phyloP scores from a whole-genome alignment of 2,797 vertebrate species.

The Nyctalus aviator region DNA sequence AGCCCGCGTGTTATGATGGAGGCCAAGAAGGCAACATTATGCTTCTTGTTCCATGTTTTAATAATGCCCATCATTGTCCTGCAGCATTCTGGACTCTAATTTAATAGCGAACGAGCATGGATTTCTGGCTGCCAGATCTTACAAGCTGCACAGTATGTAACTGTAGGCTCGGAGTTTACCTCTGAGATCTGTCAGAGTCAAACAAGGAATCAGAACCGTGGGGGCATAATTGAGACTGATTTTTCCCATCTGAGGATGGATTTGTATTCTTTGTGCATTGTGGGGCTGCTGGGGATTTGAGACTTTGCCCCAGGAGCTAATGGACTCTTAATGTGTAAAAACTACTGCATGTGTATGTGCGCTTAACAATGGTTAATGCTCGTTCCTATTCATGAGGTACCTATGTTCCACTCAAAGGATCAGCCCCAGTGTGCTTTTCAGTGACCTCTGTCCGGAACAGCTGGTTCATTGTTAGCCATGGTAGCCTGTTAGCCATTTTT shows the following conservation, averaged over 20 bases:
- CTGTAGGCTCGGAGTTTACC: background rate
- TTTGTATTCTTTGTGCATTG: background rate
- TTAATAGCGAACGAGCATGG: background rate
- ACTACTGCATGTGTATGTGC: background rate
- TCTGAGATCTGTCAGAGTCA: background rate
- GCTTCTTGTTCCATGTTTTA: background rate
- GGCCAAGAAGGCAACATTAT: background rate
- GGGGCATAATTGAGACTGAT: slow-evolving; percentile 42
- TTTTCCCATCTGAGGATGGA: background rate
- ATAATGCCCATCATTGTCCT: slow-evolving; percentile 42
- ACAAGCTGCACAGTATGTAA: slow-evolving; percentile 13
- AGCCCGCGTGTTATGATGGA: background rate
- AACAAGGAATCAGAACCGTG: slow-evolving; percentile 15
- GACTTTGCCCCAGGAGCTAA: slow-evolving; percentile 38
- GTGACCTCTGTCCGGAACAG: slow-evolving; percentile 18
- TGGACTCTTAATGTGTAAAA: slow-evolving; percentile 67
- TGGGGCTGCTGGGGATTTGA: background rate
- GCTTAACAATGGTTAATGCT: slow-evolving; percentile 18
- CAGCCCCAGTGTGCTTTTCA: slow-evolving; percentile 1
- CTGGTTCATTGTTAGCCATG: background rate
- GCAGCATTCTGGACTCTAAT: background rate
- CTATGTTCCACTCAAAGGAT: slow-evolving; percentile 30
- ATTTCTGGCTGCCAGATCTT: background rate
- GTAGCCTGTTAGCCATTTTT: background rate
- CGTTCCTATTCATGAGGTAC: slow-evolving; percentile 22